These are phyloP conservation scores for Brachypodius melanocephalos DNA, from an alignment of 2,113 vertebrate species.

Conservation along the genomic window DNA sequence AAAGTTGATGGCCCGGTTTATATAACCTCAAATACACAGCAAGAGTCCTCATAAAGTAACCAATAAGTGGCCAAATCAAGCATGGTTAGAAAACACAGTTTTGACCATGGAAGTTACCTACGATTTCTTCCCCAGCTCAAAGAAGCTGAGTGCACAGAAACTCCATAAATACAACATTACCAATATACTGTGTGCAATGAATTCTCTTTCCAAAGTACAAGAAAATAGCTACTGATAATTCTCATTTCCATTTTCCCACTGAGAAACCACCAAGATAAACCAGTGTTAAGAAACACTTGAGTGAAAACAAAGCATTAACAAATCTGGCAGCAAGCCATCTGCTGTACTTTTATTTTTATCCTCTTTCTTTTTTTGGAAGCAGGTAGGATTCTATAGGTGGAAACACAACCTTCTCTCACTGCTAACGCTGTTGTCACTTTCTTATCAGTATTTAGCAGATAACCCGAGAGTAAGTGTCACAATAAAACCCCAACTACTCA, in stretches of 20 bases:
- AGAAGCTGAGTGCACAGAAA: background rate
- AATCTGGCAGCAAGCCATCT: background rate
- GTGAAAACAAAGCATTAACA: background rate
- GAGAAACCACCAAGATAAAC: background rate
- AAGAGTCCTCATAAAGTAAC: background rate
- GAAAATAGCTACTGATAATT: background rate
- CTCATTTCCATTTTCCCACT: background rate
- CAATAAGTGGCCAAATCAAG: background rate
- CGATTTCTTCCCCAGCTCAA: background rate
- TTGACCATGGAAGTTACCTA: background rate
- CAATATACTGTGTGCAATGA: rapidly evolving
- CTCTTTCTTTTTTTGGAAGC: background rate
- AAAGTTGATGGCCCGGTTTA: background rate
- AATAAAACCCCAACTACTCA: background rate
- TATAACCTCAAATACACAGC: background rate
- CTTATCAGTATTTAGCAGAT: background rate
- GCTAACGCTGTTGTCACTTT: background rate
- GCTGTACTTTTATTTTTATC: background rate
- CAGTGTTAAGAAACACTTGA: background rate
- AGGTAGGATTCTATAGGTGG: background rate
- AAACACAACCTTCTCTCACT: background rate
- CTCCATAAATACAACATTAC: background rate
- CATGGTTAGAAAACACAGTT: background rate
- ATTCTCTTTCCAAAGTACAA: background rate
- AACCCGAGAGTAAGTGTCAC: background rate